Conservation (phyloP, 2,113 vertebrate genomes). For the Murina feae region DNA sequence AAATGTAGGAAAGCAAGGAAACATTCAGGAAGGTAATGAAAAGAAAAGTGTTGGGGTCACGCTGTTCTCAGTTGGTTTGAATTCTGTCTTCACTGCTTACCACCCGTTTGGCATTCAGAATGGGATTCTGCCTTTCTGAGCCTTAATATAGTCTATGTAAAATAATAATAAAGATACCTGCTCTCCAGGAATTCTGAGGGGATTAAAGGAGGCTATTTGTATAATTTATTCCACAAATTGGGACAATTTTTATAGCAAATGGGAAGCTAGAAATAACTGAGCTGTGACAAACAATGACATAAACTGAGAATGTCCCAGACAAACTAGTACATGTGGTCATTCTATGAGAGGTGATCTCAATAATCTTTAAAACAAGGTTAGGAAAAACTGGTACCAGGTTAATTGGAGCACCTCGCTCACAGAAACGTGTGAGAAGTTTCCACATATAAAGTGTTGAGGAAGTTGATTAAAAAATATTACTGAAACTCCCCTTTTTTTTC, state of each 20-base stretch:
- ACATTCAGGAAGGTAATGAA: not conserved
- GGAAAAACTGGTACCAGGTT: not conserved
- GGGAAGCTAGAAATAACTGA: not conserved
- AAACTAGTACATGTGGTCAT: not conserved
- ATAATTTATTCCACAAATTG: not conserved
- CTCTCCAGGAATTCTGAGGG: not conserved
- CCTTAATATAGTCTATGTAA: not conserved
- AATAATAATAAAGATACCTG: not conserved
- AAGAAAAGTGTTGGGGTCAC: not conserved
- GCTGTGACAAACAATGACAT: not conserved
- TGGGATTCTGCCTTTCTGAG: not conserved
- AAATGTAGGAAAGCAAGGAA: not conserved
- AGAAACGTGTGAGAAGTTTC: not conserved
- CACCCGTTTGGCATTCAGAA: not conserved
- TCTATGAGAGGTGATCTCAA: not conserved
- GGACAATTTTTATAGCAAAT: not conserved
- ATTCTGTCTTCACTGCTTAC: not conserved
- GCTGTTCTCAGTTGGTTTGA: not conserved
- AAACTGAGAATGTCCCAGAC: not conserved
- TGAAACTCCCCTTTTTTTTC: not conserved
- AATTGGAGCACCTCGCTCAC: not conserved
- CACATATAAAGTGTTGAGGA: not conserved
- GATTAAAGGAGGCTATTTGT: not conserved
- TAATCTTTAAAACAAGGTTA: not conserved
- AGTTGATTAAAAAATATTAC: not conserved